phyloP scores from a whole-genome alignment of 2,797 vertebrate genomes.

The Luscinia megarhynchos region DNA sequence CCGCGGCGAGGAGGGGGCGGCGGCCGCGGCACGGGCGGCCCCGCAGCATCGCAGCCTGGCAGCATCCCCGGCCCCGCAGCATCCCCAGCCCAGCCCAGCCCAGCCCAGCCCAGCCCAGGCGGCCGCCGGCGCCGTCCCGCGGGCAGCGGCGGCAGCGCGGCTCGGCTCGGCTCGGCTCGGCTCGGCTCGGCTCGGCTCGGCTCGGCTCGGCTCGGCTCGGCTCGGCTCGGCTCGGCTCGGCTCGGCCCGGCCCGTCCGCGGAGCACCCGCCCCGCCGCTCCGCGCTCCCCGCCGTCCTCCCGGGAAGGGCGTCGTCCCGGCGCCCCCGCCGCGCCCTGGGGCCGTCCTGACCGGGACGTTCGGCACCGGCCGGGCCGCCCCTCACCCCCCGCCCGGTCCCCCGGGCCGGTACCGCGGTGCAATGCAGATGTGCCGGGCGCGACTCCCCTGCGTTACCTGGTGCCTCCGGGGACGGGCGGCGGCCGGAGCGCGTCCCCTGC shows the following conservation, averaged over 20 bases:
- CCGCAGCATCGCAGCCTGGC: background rate
- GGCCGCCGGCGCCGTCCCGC: constrained; percentile 6
- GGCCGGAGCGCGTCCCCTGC: constrained; percentile 72
- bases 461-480: constrained; percentile 73
- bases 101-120: background rate
- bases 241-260: background rate
- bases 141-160: constrained; percentile 1
- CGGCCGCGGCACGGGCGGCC: no score
- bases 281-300: background rate
- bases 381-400: background rate
- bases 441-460: constrained; percentile 72
- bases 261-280: background rate
- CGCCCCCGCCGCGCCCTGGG: background rate
- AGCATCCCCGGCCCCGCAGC: background rate
- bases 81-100: background rate
- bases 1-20: background rate
- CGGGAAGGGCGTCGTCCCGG: background rate
- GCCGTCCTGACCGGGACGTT: background rate
- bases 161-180: no score
- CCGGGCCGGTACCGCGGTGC: constrained; percentile 46
- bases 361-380: background rate
- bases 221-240: no score
- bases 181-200: background rate
- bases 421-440: constrained; percentile 73
- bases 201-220: background rate